Base-by-base conservation (phyloP, 1,140 invertebrate species). In the Latrodectus geometricus region DNA sequence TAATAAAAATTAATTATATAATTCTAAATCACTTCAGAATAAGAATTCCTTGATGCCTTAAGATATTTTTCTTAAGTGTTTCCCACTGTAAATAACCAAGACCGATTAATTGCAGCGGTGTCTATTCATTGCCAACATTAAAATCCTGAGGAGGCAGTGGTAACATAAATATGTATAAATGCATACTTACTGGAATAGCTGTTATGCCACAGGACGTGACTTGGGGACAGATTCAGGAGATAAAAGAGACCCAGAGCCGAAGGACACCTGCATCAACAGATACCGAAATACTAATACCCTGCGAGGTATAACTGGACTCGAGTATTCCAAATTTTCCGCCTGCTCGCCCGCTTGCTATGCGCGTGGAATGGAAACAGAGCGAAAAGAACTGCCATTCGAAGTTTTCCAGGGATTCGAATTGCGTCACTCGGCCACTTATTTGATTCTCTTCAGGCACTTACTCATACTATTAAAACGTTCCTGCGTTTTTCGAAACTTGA, bases 321-420 rank as follows among this genome's bases (percentile, higher is more conserved):
- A n/a, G 49, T 48, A 68, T 78, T 78, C 56, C 61, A 23, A 0
- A 21, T 8, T 20, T 66, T 78, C 76, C 23, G 23, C 61, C 23
- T 78, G 76, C 48, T 17, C 17, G 76, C 35, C 20, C 17, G 54
- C 17, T 8, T 11, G 17, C 17, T 66, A 78, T 78, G 76, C 76
- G 48, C 17, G 66, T 4, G 54, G 70, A 54, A 23, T 68, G 66
- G 78, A 80, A 80, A 80, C 66, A 80, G 78, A 80, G 78, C 78
- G 78, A 70, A 70, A 48, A 35, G 61, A n/a, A 23, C 9, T 21
- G 68, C n/a, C 61, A 15, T 69, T 69, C 21, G 9, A 69, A 23
- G 20, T 69, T 35, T 9, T n/a, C 68, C 20, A n/a, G 21, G 20
- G 17, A 23, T 69, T 69, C 20, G 68, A 21, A n/a, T 69, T 69